A percentile compares a stretch with the other conserved stretches of the same genome.
Conservation (phyloP, 2,888 invertebrate genomes). For the Erebia epiphron region DNA sequence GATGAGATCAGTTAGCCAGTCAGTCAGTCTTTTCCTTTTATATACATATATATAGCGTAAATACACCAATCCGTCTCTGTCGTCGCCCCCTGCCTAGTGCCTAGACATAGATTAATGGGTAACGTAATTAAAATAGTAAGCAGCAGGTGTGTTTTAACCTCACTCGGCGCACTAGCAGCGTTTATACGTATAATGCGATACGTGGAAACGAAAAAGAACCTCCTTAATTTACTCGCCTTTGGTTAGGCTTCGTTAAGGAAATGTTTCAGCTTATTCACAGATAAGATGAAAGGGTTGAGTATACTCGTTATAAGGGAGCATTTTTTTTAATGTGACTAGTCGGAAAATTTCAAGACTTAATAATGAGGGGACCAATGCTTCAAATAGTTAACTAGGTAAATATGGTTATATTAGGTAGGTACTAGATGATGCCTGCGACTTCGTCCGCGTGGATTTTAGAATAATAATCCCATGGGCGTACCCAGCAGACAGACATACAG, state of each 20-base stretch:
- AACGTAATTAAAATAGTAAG: conserved; percentile 74
- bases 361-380: not conserved
- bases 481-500: no score
- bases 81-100: conserved; percentile 55
- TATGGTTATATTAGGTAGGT: not conserved
- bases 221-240: conserved; percentile 40
- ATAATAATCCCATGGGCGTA: no score
- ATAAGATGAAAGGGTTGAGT: conserved; percentile 32
- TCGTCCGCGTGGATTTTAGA: no score
- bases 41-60: conserved; percentile 39
- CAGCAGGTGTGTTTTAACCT: conserved; percentile 62
- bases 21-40: no score
- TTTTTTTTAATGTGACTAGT: conserved; percentile 5
- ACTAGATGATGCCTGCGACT: no score
- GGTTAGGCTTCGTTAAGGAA: conserved; percentile 40
- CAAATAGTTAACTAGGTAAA: not conserved
- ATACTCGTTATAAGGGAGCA: conserved; percentile 21
- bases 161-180: conserved; percentile 43
- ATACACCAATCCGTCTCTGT: conserved; percentile 68
- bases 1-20: no score
- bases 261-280: conserved; percentile 39
- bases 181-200: conserved; percentile 43
- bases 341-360: conserved; percentile 1
- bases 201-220: conserved; percentile 34
- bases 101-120: conserved; percentile 67